Conservation (phyloP, 2,888 invertebrate species). For the Cheilosia vernalis region DNA sequence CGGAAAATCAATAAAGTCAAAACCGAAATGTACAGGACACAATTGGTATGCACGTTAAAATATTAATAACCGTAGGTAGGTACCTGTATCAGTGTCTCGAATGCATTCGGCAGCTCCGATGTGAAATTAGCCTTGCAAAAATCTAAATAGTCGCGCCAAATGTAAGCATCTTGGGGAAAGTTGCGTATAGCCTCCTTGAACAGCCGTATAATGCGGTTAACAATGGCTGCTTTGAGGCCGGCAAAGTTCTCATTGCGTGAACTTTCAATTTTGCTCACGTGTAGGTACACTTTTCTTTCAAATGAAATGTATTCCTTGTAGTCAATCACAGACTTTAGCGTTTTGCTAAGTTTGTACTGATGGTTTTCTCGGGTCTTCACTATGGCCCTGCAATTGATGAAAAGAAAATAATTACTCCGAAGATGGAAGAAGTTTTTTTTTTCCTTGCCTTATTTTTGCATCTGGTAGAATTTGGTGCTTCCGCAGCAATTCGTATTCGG, state of each 20-base stretch:
- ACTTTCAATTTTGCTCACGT: slow-evolving; percentile 84
- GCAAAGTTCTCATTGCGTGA: slow-evolving; percentile 85
- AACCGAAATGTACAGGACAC: too few species aligned
- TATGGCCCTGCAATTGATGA: slow-evolving; percentile 76
- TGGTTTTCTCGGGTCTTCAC: slow-evolving; percentile 80
- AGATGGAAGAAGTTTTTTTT: slow-evolving; percentile 11
- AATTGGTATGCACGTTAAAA: not conserved
- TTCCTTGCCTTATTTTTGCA: slow-evolving; percentile 87
- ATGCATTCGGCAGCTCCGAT: slow-evolving; percentile 85
- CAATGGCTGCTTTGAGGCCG: slow-evolving; percentile 88
- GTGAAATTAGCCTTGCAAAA: slow-evolving; percentile 88
- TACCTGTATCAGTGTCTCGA: slow-evolving; percentile 87
- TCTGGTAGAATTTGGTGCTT: slow-evolving; percentile 88
- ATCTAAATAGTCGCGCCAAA: slow-evolving; percentile 91
- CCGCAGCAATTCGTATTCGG: slow-evolving; percentile 92
- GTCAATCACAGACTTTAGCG: slow-evolving; percentile 77
- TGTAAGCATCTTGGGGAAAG: slow-evolving; percentile 89
- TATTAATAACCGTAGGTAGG: slow-evolving; percentile 77
- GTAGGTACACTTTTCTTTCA: slow-evolving; percentile 79
- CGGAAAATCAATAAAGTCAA: too few species aligned
- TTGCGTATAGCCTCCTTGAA: slow-evolving; percentile 88
- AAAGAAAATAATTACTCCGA: slow-evolving; percentile 79
- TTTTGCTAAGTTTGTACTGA: slow-evolving; percentile 79
- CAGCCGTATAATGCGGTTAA: slow-evolving; percentile 88
- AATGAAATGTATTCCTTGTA: slow-evolving; percentile 81